Conservation (phyloP, 1,140 invertebrate genomes). For the Leptinotarsa texana region DNA sequence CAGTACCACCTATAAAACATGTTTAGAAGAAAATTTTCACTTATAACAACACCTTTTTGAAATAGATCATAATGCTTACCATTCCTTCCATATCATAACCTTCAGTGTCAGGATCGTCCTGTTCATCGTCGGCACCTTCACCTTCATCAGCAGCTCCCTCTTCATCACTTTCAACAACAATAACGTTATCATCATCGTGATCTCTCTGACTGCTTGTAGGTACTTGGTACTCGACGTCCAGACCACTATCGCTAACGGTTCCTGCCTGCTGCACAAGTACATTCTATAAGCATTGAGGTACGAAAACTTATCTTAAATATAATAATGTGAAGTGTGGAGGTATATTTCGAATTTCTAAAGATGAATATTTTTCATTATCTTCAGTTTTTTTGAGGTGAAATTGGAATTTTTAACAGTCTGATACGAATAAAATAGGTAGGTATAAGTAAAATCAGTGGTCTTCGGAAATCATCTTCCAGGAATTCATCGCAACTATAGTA, state of each 20-base stretch:
- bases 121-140: constrained; percentile 54
- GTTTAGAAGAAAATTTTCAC: constrained; percentile 11
- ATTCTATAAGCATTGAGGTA: no score
- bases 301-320: no score
- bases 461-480: no score
- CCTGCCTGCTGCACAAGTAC: constrained; percentile 35
- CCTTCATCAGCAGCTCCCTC: constrained; percentile 60
- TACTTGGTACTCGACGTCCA: constrained; percentile 75
- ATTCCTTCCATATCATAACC: constrained; percentile 54
- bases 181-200: constrained; percentile 72
- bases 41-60: constrained; percentile 6
- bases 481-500: no score
- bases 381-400: no score
- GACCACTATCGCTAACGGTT: constrained; percentile 59
- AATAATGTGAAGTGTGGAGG: no score
- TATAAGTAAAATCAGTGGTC: no score
- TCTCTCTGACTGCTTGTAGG: constrained; percentile 81
- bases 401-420: no score
- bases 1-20: no score
- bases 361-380: no score
- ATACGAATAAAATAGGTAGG: no score
- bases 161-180: constrained; percentile 71
- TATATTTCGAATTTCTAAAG: no score
- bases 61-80: constrained; percentile 29
- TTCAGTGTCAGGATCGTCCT: constrained; percentile 54